These are phyloP conservation scores for Melanostigma gelatinosum DNA, from an alignment of 2,113 vertebrate species.

Conservation along the genomic window DNA sequence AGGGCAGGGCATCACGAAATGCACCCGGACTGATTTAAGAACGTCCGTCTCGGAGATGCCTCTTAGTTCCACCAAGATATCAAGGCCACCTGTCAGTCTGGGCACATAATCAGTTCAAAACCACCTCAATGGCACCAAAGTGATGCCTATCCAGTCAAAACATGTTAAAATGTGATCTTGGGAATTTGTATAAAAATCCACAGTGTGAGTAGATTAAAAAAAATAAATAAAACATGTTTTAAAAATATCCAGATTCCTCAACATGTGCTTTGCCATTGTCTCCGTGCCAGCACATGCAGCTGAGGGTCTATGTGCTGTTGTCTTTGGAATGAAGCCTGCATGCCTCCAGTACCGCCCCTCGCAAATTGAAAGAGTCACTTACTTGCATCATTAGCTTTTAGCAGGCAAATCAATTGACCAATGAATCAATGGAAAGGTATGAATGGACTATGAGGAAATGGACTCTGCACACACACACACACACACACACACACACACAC, in stretches of 20 bases:
- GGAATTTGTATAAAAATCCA: constrained; percentile 1
- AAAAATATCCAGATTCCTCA: constrained; percentile 30
- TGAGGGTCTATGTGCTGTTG: constrained; percentile 65
- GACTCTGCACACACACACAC: constrained; percentile 53
- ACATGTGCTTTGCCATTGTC: constrained; percentile 32
- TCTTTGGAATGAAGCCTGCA: constrained; percentile 64
- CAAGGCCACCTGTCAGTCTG: constrained; percentile 52
- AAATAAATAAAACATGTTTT: constrained; percentile 24
- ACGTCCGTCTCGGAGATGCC: constrained; percentile 24
- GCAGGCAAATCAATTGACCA: constrained; percentile 83
- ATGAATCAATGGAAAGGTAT: constrained; percentile 82
- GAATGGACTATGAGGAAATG: constrained; percentile 80
- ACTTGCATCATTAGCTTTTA: constrained; percentile 85
- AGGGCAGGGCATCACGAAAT: constrained; percentile 39
- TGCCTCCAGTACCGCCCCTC: constrained; percentile 54
- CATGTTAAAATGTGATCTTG: constrained; percentile 24
- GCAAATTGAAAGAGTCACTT: constrained; percentile 82
- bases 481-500: constrained; percentile 31
- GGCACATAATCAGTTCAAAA: constrained; percentile 43
- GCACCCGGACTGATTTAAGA: constrained; percentile 28
- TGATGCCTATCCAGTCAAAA: constrained; percentile 9
- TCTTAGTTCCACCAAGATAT: constrained; percentile 3
- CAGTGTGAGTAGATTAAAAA: not conserved
- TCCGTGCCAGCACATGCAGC: constrained; percentile 22
- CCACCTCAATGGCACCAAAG: constrained; percentile 13